A percentile compares a stretch with the other conserved stretches of the same genome.
Conservation (phyloP, 2,888 invertebrate genomes). For the Melanchra persicariae region DNA sequence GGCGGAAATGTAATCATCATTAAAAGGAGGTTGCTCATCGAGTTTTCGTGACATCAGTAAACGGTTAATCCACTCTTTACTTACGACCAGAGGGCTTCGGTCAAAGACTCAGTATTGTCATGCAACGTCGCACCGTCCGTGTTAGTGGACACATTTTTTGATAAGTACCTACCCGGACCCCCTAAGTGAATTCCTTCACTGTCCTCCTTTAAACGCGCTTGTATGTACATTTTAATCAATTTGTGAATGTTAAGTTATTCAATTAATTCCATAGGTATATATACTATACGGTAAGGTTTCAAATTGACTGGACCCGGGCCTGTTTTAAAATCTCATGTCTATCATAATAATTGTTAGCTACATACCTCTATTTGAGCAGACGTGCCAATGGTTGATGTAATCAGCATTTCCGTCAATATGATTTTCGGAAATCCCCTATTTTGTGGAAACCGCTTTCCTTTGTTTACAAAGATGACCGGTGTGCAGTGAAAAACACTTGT, state of each 20-base stretch:
- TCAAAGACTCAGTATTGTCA: background rate
- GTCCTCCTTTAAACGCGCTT: background rate
- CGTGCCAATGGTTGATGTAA: background rate
- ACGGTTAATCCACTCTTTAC: no score
- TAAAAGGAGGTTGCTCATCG: background rate
- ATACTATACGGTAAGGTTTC: no score
- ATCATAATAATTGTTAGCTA: no score
- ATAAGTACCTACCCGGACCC: background rate
- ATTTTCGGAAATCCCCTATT: slow-evolving; percentile 1
- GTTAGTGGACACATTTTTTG: background rate
- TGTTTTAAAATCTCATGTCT: no score
- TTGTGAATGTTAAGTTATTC: background rate
- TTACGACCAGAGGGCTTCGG: background rate
- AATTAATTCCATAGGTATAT: background rate
- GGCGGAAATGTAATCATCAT: background rate
- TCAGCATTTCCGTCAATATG: background rate
- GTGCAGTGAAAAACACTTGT: background rate
- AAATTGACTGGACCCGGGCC: no score
- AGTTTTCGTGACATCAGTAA: background rate
- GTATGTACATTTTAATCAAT: background rate
- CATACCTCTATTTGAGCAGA: background rate
- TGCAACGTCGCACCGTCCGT: no score
- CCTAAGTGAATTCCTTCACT: background rate
- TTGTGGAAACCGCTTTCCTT: background rate
- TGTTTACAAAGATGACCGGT: background rate